Evolutionary conservation across 2,888 invertebrate genomes (phyloP), one percentile per base, ranked within the genome.

Genomic region (Pterostichus niger): DNA sequence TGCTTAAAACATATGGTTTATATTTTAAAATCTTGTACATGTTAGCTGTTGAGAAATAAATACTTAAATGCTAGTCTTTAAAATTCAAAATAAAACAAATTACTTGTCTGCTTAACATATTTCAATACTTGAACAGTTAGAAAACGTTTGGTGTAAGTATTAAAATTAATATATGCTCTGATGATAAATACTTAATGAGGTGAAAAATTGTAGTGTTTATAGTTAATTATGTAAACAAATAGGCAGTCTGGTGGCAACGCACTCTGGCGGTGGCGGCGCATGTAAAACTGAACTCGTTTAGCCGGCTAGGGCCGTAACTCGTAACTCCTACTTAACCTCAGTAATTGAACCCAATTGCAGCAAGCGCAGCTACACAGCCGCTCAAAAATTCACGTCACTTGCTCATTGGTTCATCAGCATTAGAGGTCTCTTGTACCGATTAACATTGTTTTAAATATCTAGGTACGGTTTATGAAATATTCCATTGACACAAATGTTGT

Each of bases 301-400:
- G 68, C 44, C 40, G 11, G 31, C 54, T 40, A 40, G 77, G 80
- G 82, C 75, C 46, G 75, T 82, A 75, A 82, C 82, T 82, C 49
- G 75, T 82, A 75, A 82, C 82, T 82, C 49, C 82, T 75, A 82
- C 82, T 82, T 82, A 82, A 82, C 82, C 82, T 75, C 59, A 56
- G 59, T 82, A 82, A 82, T 82, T 82, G 82, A 82, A 82, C 82
- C 82, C 82, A 82, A 82, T 82, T 82, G 82, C 75, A 82, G 24
- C 35, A 15, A 46, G 31, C 52, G 46, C 71, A 54, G 64, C 71
- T 40, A 35, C n/a, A 80, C 81, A 81, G 81, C 71, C 81, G 71
- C 54, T 81, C 71, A 79, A 79, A 79, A 64, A 79, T 79, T 79
- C 64, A 79, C 52, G 17, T 31, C 79, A 54, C 40, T 13, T 6